Percentiles rank a stretch among this genome's conserved stretches.
Evolutionary conservation across 2,113 vertebrate genomes (phyloP).

Genomic region (Bubo bubo): DNA sequence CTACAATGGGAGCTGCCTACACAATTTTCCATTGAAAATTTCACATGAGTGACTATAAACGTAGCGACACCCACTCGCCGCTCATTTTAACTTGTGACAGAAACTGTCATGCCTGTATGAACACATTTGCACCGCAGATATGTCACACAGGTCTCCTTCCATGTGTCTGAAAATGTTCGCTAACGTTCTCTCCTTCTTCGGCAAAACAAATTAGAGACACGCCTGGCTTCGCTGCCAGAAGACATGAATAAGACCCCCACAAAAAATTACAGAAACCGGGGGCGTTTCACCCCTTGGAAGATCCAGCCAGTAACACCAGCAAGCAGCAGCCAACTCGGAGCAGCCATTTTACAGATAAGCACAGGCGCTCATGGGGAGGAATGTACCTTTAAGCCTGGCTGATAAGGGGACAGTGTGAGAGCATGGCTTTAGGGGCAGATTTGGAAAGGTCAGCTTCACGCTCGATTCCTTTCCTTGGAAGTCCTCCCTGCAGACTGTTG

Average conservation of each 20-base stretch:
- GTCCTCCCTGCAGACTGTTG: not conserved
- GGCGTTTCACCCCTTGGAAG: constrained; percentile 14
- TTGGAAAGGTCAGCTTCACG: not conserved
- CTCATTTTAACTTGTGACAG: constrained; percentile 66
- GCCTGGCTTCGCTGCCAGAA: not conserved
- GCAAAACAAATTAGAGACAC: not conserved
- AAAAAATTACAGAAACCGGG: not conserved
- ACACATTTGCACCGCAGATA: constrained; percentile 60
- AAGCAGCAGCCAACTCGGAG: not conserved
- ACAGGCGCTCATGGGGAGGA: not conserved
- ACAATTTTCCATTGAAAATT: constrained; percentile 68
- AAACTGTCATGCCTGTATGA: constrained; percentile 68
- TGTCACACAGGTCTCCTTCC: constrained; percentile 55
- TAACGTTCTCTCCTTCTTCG: not conserved
- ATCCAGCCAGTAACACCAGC: not conserved
- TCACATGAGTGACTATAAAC: constrained; percentile 48
- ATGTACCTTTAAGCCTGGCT: not conserved
- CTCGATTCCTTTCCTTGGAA: not conserved
- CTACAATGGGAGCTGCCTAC: constrained; percentile 68
- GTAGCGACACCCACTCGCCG: constrained; percentile 55
- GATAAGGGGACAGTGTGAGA: not conserved
- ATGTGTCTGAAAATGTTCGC: constrained; percentile 12
- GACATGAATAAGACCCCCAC: not conserved
- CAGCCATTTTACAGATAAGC: constrained; percentile 22
- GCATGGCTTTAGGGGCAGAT: not conserved